Base-by-base conservation (phyloP, 2,888 invertebrate genomes). In the Griposia aprilina region DNA sequence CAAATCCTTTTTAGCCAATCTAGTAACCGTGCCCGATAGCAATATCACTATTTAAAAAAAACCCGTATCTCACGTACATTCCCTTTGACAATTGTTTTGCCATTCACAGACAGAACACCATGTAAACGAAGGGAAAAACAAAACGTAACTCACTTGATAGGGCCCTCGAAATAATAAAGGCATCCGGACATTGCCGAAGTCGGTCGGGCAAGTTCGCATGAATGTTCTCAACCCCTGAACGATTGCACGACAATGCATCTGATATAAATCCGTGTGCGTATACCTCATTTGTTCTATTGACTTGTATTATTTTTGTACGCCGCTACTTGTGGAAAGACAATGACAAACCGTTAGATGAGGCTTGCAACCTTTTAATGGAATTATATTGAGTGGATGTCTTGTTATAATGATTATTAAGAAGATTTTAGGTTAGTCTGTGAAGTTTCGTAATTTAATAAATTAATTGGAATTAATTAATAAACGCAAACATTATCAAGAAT, bases 221-320 rank as follows among this genome's bases (percentile, higher is more conserved):
- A 95, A 96, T 96, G 96, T 95, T 95, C 94, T 91, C 92, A 90
- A 94, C 95, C 96, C 95, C 92, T 91, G 87, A 91, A 87, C 89
- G 89, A 91, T 89, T 87, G 86, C 77, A 82, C 90, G 89, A 95
- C 96, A 96, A 96, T 94, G 90, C 93, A 92, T 93, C 92, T 93
- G 96, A 96, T 96, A 96, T 95, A 92, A 94, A 95, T 94, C 94
- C 76, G 91, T 91, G 87, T 89, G 83, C 86, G 80, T 81, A 82
- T 86, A 82, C 78, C 82, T 82, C 72, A 82, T 88, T 89, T 87
- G 82, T 89, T 88, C 80, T 66, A 75, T 80, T 84, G 78, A 82
- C 81, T 85, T 81, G 57, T 76, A 81, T 88, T 89, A 85, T 83
- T 81, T 79, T 75, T 73, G 70, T 68, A 67, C 66, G 67, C 66